Conservation (phyloP, 2,888 invertebrate species). For the Craniophora ligustri region DNA sequence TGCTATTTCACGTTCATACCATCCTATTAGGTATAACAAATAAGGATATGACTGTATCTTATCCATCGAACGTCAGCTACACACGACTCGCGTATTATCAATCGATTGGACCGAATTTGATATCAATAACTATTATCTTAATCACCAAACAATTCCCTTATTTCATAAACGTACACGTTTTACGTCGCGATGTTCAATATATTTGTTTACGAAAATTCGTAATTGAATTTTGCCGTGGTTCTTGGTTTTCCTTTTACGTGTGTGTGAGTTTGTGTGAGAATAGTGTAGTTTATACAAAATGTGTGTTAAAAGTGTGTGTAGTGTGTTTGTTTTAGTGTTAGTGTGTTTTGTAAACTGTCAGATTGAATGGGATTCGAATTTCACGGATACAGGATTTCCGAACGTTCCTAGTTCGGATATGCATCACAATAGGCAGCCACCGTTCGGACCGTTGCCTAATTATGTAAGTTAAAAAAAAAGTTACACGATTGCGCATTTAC, state of each 20-base stretch:
- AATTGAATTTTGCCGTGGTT: neutral
- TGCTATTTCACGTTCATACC: constrained; percentile 15
- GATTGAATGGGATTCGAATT: constrained; percentile 4
- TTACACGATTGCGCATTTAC: too few species aligned
- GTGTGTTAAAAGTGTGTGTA: constrained; percentile 23
- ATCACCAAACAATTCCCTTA: constrained; percentile 61
- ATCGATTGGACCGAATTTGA: constrained; percentile 63
- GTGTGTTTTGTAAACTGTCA: constrained; percentile 19
- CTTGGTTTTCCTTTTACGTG: neutral
- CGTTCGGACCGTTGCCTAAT: neutral
- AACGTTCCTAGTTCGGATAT: neutral
- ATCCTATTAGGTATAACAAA: too few species aligned
- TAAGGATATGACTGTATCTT: constrained; percentile 41
- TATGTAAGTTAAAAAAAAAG: constrained; percentile 35
- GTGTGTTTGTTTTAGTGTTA: constrained; percentile 30
- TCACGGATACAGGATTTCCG: neutral
- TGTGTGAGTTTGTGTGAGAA: neutral
- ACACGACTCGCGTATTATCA: constrained; percentile 61
- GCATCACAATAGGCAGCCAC: constrained; percentile 7
- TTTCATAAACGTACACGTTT: constrained; percentile 20
- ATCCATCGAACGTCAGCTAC: constrained; percentile 58
- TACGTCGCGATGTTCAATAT: neutral
- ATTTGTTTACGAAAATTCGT: constrained; percentile 1
- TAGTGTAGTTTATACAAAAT: constrained; percentile 18
- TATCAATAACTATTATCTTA: constrained; percentile 59